Percentiles rank a stretch among this genome's conserved stretches.
Evolutionary conservation across 2,113 vertebrate species (phyloP).

Genomic region (Thunnus maccoyii): DNA sequence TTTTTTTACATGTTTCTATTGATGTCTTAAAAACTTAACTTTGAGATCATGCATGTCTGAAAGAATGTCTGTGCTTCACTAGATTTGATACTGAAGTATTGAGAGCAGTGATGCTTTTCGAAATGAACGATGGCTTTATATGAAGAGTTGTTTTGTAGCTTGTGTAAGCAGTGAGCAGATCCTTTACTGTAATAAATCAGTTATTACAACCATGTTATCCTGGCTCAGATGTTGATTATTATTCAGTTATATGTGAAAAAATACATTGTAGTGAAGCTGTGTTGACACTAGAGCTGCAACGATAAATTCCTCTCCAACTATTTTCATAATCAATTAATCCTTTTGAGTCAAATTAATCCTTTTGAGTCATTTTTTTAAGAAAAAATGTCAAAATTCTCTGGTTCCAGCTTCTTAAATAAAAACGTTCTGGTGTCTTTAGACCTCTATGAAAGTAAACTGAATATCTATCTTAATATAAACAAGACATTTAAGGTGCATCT

Average conservation of each 20-base stretch:
- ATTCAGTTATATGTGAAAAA: constrained; percentile 22
- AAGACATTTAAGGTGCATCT: too few relatives aligned
- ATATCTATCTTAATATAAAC: too few relatives aligned
- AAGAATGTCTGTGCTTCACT: constrained; percentile 38
- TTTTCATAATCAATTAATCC: too few relatives aligned
- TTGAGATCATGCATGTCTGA: constrained; percentile 38
- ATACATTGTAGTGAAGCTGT: background rate
- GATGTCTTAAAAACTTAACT: constrained; percentile 44
- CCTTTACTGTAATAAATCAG: constrained; percentile 67
- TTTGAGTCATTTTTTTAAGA: too few relatives aligned
- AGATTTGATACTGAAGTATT: constrained; percentile 40
- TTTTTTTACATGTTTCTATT: constrained; percentile 46
- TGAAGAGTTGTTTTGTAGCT: constrained; percentile 50
- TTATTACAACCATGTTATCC: constrained; percentile 30
- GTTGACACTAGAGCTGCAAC: too few relatives aligned
- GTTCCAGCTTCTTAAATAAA: too few relatives aligned
- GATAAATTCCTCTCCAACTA: too few relatives aligned
- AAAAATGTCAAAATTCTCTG: too few relatives aligned
- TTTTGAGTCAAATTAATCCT: too few relatives aligned
- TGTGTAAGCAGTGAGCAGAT: constrained; percentile 56
- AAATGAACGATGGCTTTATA: constrained; percentile 39
- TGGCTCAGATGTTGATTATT: constrained; percentile 2
- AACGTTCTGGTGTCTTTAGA: too few relatives aligned
- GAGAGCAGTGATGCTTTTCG: constrained; percentile 33
- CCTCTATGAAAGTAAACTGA: too few relatives aligned